Conservation (phyloP, 1,140 invertebrate species). For the Amphibalanus amphitrite region DNA sequence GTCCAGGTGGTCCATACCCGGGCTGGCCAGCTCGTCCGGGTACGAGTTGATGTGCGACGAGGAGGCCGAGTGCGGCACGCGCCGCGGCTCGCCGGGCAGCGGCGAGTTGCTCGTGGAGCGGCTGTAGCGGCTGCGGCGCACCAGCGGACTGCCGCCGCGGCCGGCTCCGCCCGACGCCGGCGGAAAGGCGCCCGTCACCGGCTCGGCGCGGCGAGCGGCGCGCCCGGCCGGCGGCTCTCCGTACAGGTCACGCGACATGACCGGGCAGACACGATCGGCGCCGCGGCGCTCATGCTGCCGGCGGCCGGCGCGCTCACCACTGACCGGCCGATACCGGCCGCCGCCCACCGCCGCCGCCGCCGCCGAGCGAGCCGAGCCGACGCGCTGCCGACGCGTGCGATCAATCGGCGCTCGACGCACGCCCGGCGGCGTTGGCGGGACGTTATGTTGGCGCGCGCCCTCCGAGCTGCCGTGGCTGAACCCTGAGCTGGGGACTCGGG, state of each 20-base stretch:
- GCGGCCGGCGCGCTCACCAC: not conserved
- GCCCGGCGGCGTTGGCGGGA: not conserved
- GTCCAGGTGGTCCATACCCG: conserved; percentile 32
- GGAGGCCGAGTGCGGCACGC: conserved; percentile 15
- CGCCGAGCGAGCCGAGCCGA: not conserved
- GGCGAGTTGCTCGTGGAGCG: conserved; percentile 13
- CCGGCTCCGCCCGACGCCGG: no score
- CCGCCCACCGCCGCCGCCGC: conserved; percentile 14
- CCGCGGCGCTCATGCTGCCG: not conserved
- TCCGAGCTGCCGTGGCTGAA: no score
- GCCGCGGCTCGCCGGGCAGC: conserved; percentile 16
- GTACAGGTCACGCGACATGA: conserved; percentile 51
- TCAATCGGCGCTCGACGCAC: conserved; percentile 1
- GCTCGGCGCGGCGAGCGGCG: not conserved
- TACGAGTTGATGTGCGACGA: not conserved
- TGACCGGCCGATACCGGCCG: conserved; percentile 7
- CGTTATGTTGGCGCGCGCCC: not conserved
- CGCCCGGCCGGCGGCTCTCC: conserved; percentile 19
- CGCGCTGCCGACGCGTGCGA: not conserved
- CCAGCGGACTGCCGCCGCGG: not conserved
- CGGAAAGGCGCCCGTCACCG: not conserved
- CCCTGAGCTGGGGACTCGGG: no score
- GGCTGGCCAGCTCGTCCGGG: not conserved
- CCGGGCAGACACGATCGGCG: not conserved
- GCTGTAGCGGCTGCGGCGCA: not conserved